Percentiles rank a stretch among this genome's conserved stretches.
Conservation (phyloP, 2,888 invertebrate genomes). For the Aphidius colemani region DNA sequence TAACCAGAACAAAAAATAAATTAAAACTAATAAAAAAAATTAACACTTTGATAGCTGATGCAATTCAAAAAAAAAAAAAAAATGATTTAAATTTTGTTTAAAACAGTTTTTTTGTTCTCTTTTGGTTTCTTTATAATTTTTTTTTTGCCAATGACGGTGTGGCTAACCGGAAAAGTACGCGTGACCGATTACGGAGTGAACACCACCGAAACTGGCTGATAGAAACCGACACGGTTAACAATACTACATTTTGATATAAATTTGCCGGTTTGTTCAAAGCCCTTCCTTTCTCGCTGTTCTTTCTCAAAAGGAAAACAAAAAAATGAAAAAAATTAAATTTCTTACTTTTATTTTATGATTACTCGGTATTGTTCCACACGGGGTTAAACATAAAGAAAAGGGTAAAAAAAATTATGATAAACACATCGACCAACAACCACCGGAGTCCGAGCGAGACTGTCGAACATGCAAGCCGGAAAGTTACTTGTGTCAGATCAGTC, state of each 20-base stretch:
- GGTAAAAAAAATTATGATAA: slow-evolving; percentile 7
- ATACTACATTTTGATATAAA: slow-evolving; percentile 4
- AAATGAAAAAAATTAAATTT: neutral
- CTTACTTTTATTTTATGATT: neutral
- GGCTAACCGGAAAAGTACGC: slow-evolving; percentile 27
- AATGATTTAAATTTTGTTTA: neutral
- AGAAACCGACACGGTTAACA: slow-evolving; percentile 32
- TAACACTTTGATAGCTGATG: neutral
- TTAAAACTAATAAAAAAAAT: neutral
- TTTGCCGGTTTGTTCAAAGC: slow-evolving; percentile 23
- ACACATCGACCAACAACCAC: slow-evolving; percentile 33
- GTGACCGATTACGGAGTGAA: slow-evolving; percentile 41
- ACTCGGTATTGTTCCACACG: slow-evolving; percentile 14
- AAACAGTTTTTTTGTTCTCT: neutral
- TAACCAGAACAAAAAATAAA: neutral
- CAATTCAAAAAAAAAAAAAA: neutral
- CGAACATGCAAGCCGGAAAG: slow-evolving; percentile 31
- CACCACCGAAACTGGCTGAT: slow-evolving; percentile 42
- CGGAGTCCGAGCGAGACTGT: slow-evolving; percentile 39
- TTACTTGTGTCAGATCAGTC: slow-evolving; percentile 26
- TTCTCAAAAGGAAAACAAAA: slow-evolving; percentile 24
- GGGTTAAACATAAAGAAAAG: slow-evolving; percentile 11
- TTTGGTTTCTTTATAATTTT: neutral
- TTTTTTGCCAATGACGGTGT: no score
- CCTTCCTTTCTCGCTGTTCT: slow-evolving; percentile 32